These are phyloP conservation scores for Sialis lutaria DNA, from an alignment of 2,888 invertebrate species.

Conservation along the genomic window DNA sequence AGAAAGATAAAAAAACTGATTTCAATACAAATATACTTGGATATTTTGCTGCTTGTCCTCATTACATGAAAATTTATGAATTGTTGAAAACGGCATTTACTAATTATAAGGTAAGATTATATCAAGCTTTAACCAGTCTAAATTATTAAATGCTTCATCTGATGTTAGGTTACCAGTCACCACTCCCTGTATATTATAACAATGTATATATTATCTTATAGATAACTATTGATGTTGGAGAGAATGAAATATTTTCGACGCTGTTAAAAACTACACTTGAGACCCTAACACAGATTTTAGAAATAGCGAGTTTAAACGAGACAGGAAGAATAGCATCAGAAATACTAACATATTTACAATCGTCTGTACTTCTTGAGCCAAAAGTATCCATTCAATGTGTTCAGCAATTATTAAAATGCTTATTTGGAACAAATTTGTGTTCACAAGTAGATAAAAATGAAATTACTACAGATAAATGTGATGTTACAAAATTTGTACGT, in stretches of 20 bases:
- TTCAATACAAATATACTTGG: constrained; percentile 20
- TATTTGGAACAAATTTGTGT: constrained; percentile 58
- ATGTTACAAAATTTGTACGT: background rate
- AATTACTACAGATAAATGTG: constrained; percentile 8
- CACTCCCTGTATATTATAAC: background rate
- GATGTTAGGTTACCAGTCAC: background rate
- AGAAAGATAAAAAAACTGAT: constrained; percentile 18
- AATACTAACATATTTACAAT: constrained; percentile 54
- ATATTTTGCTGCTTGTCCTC: constrained; percentile 49
- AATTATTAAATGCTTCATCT: no score
- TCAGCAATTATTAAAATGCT: constrained; percentile 56
- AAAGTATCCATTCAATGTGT: constrained; percentile 55
- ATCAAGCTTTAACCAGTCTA: background rate
- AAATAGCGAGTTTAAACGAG: constrained; percentile 50
- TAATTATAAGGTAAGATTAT: constrained; percentile 59
- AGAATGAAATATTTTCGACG: constrained; percentile 55
- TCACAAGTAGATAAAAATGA: constrained; percentile 24
- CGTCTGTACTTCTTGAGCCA: constrained; percentile 51
- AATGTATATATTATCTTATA: constrained; percentile 22
- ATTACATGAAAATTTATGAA: constrained; percentile 75
- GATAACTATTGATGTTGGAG: constrained; percentile 61
- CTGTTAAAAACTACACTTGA: constrained; percentile 45
- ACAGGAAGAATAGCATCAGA: constrained; percentile 64
- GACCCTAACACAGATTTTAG: constrained; percentile 49
- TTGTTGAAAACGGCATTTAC: constrained; percentile 64